Percentiles rank a stretch among this genome's conserved stretches.
Evolutionary conservation across 2,888 invertebrate genomes (phyloP).

Genomic region (Mycalesis mineus): DNA sequence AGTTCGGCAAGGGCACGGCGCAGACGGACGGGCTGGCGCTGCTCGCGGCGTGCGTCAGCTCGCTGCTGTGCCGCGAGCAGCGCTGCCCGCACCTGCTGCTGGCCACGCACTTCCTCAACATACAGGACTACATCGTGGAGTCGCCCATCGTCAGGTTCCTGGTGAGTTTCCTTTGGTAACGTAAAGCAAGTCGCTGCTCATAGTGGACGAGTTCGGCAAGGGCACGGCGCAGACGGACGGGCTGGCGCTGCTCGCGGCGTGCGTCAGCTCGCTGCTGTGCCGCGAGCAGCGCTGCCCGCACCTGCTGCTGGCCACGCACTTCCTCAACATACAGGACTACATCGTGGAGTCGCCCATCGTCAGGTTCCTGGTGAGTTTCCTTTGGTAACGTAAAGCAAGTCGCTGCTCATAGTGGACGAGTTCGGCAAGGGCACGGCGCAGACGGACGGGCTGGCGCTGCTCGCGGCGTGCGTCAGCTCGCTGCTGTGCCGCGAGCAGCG

Average conservation of each 20-base stretch:
- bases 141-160: constrained; percentile 71
- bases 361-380: constrained; percentile 71
- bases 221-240: constrained; percentile 89
- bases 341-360: constrained; percentile 75
- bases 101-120: constrained; percentile 86
- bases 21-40: constrained; percentile 87
- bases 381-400: constrained; percentile 69
- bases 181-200: constrained; percentile 82
- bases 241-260: constrained; percentile 82
- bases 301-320: constrained; percentile 87
- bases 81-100: constrained; percentile 86
- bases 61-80: constrained; percentile 75
- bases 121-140: constrained; percentile 78
- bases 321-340: constrained; percentile 80
- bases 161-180: constrained; percentile 63
- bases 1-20: constrained; percentile 92
- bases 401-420: constrained; percentile 91
- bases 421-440: constrained; percentile 91
- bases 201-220: constrained; percentile 94
- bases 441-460: constrained; percentile 85
- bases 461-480: constrained; percentile 82
- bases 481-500: constrained; percentile 72
- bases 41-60: constrained; percentile 82
- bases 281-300: constrained; percentile 82
- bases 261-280: constrained; percentile 81